Evolutionary conservation across 2,888 invertebrate species (phyloP).

Genomic region (Himalopsyche anomala): DNA sequence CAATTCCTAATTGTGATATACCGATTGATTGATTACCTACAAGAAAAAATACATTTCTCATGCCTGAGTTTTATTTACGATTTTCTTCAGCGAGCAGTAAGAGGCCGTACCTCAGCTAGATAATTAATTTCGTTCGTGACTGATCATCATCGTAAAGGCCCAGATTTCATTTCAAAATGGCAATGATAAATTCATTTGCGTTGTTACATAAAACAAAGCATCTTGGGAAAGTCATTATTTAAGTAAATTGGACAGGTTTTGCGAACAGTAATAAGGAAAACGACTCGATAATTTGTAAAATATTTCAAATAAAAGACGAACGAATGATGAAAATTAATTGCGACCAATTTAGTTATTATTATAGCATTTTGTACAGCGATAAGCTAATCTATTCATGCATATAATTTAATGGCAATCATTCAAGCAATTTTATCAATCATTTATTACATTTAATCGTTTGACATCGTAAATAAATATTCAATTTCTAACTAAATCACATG

Average conservation of each 20-base stretch:
- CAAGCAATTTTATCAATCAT: too few relatives aligned
- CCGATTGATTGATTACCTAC: neutral
- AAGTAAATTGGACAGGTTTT: constrained; percentile 13
- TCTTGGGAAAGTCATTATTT: constrained; percentile 29
- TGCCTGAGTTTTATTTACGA: neutral
- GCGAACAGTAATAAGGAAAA: neutral
- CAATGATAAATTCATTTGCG: constrained; percentile 27
- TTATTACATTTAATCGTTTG: too few relatives aligned
- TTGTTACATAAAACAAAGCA: constrained; percentile 21
- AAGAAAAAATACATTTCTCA: constrained; percentile 3
- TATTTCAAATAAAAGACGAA: constrained; percentile 12
- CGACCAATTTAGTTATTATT: neutral
- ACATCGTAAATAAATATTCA: too few relatives aligned
- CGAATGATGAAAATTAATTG: neutral
- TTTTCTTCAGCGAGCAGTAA: neutral
- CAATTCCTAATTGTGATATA: too few relatives aligned
- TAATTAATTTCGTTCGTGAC: constrained; percentile 20
- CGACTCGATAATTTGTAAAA: constrained; percentile 30
- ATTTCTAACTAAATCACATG: too few relatives aligned
- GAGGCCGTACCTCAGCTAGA: neutral
- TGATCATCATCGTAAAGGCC: constrained; percentile 16
- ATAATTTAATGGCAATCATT: too few relatives aligned
- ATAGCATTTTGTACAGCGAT: too few relatives aligned
- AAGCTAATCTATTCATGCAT: too few relatives aligned
- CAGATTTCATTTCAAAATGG: constrained; percentile 26